Conservation (phyloP, 2,797 vertebrate genomes). For the Forpus xanthops region DNA sequence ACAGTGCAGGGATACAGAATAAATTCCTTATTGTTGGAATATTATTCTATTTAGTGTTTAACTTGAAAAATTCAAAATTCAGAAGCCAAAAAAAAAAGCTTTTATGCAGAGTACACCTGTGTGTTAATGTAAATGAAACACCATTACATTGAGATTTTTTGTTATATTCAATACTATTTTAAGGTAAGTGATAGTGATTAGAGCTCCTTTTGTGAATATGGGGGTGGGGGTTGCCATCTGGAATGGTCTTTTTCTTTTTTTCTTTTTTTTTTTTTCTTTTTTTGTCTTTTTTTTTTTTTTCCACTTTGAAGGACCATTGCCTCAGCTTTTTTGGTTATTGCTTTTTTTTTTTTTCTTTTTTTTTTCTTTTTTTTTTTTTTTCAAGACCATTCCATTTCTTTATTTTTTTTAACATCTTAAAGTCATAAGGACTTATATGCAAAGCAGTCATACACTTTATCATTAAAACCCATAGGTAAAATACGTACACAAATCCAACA, state of each 20-base stretch:
- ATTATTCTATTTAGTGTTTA: slow-evolving; percentile 54
- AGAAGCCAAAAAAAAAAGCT: not conserved
- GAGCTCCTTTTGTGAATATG: slow-evolving; percentile 90
- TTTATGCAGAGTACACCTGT: slow-evolving; percentile 14
- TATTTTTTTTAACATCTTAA: slow-evolving; percentile 94
- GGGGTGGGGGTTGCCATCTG: slow-evolving; percentile 80
- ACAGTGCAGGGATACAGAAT: slow-evolving; percentile 21
- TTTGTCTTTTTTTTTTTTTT: not conserved
- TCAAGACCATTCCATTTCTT: slow-evolving; percentile 97
- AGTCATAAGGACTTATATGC: slow-evolving; percentile 90
- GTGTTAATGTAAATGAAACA: slow-evolving; percentile 52
- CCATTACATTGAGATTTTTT: slow-evolving; percentile 38
- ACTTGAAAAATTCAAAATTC: slow-evolving; percentile 48
- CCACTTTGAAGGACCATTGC: slow-evolving; percentile 65
- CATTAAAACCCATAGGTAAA: slow-evolving; percentile 96
- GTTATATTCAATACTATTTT: slow-evolving; percentile 5
- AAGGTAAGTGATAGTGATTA: slow-evolving; percentile 71
- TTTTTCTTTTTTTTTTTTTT: slow-evolving; percentile 50
- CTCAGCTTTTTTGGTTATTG: slow-evolving; percentile 71
- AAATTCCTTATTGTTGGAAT: slow-evolving; percentile 47
- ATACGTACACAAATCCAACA: slow-evolving; percentile 96
- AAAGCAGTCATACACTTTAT: slow-evolving; percentile 96
- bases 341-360: slow-evolving; percentile 68
- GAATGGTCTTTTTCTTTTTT: slow-evolving; percentile 80
- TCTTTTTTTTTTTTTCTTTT: not conserved